Base-by-base conservation (phyloP, 2,888 invertebrate species). In the Poecilus cupreus region DNA sequence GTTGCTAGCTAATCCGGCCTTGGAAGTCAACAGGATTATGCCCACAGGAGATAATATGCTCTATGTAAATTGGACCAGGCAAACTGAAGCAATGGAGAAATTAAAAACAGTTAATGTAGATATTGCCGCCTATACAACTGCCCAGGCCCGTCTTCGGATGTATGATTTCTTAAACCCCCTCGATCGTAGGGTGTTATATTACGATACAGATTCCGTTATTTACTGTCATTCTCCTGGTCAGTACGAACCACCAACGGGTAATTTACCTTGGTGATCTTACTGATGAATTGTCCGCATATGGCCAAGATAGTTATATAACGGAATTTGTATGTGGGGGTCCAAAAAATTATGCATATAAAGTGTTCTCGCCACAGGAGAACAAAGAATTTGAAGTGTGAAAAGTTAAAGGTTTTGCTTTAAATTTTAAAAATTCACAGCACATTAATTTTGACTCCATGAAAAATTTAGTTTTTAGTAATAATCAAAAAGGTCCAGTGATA, bases 211-310 rank as follows among this genome's bases (percentile, higher is more conserved):
- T n/a, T n/a, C n/a, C n/a, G n/a, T n/a, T n/a, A n/a, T n/a, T n/a
- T n/a, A n/a, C n/a, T n/a, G n/a, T n/a, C n/a, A n/a, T n/a, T n/a
- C n/a, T n/a, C n/a, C n/a, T 76, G 77, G 74, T 18, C 83, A 78
- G 43, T 83, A 82, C 49, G 82, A 83, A 10, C 85, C 86, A 10
- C 83, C 84, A 5, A 82, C 85, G 0, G 88, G 88, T 3, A 84
- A 85, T 26, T n/a, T 87, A 84, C 83, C 60, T 88, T 0, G 89
- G 88, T 2, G 87, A 87, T 80, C 82, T 87, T 74, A 87, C 86
- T 0, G 84, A 87, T 82, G 87, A 88, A 80, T 74, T 87, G 0
- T 78, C 82, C 3, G 75, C 82, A 10, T 84, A 86, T 75, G 84
- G 84, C 0, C 26, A 60, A 11, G 84, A 83, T 11, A 82, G 82